Evolutionary conservation across 2,797 vertebrate genomes (phyloP).

Genomic region (Huso huso): DNA sequence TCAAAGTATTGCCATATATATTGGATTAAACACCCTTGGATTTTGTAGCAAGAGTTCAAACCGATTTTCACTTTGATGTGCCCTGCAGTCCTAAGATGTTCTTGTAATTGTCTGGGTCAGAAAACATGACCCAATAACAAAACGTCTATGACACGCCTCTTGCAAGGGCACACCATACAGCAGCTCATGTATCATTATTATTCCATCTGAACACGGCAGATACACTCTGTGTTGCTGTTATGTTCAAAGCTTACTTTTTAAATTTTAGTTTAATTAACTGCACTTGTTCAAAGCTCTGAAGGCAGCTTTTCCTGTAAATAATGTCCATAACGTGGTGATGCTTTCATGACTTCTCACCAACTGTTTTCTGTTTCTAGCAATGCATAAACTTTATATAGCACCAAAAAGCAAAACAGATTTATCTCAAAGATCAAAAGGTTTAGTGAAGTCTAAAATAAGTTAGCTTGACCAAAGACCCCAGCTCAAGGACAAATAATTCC

Average conservation of each 20-base stretch:
- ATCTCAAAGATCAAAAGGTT: no score
- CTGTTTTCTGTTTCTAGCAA: not conserved
- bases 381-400: not conserved
- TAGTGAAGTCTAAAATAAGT: no score
- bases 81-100: not conserved
- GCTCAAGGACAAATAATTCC: no score
- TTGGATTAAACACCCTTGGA: not conserved
- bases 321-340: not conserved
- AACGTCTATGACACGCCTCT: not conserved
- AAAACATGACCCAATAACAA: conserved; percentile 1
- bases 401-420: no score
- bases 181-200: not conserved
- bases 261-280: not conserved
- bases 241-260: not conserved
- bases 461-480: no score
- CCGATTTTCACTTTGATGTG: not conserved
- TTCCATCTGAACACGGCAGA: not conserved
- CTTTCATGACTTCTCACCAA: not conserved
- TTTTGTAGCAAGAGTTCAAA: not conserved
- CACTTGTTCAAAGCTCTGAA: not conserved
- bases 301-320: not conserved
- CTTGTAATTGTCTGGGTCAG: conserved; percentile 2
- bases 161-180: not conserved
- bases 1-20: not conserved
- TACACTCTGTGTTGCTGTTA: not conserved